These are phyloP conservation scores for Nomada flava DNA, from an alignment of 2,888 invertebrate genomes.

Conservation along the genomic window DNA sequence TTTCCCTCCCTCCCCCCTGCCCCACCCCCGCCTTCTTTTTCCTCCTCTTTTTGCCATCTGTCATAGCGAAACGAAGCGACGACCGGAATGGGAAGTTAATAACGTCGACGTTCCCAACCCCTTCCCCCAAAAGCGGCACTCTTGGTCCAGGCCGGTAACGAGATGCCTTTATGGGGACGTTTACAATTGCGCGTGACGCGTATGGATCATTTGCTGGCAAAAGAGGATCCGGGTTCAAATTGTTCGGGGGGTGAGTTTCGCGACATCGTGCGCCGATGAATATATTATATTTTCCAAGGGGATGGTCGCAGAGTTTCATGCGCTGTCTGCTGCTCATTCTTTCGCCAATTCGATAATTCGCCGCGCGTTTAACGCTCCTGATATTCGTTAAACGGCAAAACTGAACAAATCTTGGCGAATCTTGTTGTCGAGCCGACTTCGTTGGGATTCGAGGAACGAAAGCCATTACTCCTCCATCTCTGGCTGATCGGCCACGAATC, in stretches of 20 bases:
- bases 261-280: conserved; percentile 28
- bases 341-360: neutral
- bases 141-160: conserved; percentile 32
- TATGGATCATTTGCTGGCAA: conserved; percentile 49
- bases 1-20: conserved; percentile 17
- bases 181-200: conserved; percentile 53
- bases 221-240: conserved; percentile 42
- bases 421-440: conserved; percentile 31
- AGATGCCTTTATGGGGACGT: conserved; percentile 54
- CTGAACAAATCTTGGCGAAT: neutral
- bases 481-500: conserved; percentile 56
- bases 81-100: conserved; percentile 44
- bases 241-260: conserved; percentile 8
- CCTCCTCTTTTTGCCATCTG: neutral
- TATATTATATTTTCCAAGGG: conserved; percentile 17
- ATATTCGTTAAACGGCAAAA: too few relatives aligned
- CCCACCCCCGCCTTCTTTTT: neutral
- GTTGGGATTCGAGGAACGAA: conserved; percentile 56
- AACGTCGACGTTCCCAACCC: conserved; percentile 46
- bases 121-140: neutral
- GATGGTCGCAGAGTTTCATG: too few relatives aligned
- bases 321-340: neutral
- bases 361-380: neutral
- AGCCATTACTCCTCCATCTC: conserved; percentile 70
- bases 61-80: conserved; percentile 25